Base-by-base conservation (phyloP, 2,797 vertebrate species). In the Apogon talboti region DNA sequence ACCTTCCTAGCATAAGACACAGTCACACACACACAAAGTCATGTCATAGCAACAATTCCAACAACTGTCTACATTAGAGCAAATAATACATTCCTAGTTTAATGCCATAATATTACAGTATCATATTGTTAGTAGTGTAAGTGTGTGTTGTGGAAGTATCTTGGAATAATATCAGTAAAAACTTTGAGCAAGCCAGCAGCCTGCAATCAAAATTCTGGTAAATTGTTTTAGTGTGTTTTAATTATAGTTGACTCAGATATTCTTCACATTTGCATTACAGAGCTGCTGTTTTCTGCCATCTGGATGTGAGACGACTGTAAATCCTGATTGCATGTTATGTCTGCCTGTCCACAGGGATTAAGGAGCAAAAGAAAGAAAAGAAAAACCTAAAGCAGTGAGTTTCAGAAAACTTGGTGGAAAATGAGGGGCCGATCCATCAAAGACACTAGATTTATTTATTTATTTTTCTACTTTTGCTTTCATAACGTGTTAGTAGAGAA, bases 131-230 rank as follows among this genome's bases (percentile, higher is more conserved):
- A 35, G 44, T 40, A 14, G 1, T 30, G 6, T 18, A 16, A 30
- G 30, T 44, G 12, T 15, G 14, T 11, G 3, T 6, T 54, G 16
- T 58, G 19, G 28, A 38, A 63, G 33, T 19, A 11, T 12, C n/a
- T 28, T 50, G n/a, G 47, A 38, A 52, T 30, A 49, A 45, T 60
- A 18, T 52, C 30, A 15, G 51, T 49, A 66, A 50, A 62, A 58
- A 45, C 11, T 14, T 2, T 15, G 16, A 42, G 35, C 42, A 38
- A 38, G 33, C 42, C 4, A 6, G 18, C 41, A 21, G 44, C 41
- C 58, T 58, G 33, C 47, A 46, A 33, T 56, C 33, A 24, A 71
- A 49, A 18, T 50, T 30, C 8, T 59, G 38, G 11, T 53, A 33
- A 11, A 24, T 35, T 28, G 24, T 28, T 28, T 28, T 28, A 28